Conservation (phyloP, 2,797 vertebrate species). For the Ara ararauna region DNA sequence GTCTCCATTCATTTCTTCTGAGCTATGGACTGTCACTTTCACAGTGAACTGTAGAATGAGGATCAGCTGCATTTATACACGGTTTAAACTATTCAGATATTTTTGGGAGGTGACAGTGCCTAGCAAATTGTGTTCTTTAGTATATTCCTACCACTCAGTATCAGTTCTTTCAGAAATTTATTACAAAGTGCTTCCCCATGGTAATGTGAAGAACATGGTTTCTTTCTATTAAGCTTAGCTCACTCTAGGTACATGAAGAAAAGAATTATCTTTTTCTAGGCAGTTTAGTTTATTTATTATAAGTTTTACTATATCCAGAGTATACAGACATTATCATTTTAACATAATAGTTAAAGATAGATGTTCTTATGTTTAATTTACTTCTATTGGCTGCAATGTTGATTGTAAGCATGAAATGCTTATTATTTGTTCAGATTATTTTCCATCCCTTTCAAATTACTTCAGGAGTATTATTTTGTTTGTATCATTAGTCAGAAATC, state of each 20-base stretch:
- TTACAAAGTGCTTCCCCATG: neutral
- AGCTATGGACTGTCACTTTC: neutral
- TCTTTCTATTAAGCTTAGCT: neutral
- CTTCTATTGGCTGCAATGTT: neutral
- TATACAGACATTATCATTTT: neutral
- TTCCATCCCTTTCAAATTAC: neutral
- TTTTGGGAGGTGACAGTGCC: rapidly evolving
- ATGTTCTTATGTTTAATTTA: neutral
- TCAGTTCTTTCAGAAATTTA: neutral
- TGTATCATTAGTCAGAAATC: neutral
- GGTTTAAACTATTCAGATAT: neutral
- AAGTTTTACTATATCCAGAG: neutral
- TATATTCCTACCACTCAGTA: neutral
- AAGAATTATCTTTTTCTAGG: neutral
- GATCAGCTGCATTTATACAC: neutral
- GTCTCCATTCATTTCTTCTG: neutral
- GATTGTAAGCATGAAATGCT: neutral
- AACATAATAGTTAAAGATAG: neutral
- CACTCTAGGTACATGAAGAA: rapidly evolving
- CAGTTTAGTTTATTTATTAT: neutral
- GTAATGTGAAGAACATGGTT: neutral
- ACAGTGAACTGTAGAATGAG: neutral
- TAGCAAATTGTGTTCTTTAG: neutral
- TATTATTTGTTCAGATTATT: neutral
- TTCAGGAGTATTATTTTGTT: neutral